A percentile compares a stretch with the other conserved stretches of the same genome.
Evolutionary conservation across 2,888 invertebrate species (phyloP).

Genomic region (Eudiplozoon nipponicum): DNA sequence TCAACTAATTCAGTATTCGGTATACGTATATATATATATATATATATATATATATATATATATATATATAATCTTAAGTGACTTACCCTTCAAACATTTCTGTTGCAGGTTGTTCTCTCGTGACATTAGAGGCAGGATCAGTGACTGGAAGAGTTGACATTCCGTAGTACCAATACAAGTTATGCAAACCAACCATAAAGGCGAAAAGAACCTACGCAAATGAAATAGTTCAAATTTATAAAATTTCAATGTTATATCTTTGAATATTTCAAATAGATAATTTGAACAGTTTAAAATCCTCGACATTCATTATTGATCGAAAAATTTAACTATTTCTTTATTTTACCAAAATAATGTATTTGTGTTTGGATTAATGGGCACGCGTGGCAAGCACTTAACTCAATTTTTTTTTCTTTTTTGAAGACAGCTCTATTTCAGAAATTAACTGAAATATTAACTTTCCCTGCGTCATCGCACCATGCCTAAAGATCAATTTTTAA

Average conservation of each 20-base stretch:
- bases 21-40: background rate
- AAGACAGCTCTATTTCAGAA: too few species aligned
- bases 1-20: background rate
- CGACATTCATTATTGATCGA: background rate
- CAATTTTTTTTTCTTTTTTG: too few species aligned
- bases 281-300: background rate
- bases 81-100: constrained; percentile 26
- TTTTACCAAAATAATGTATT: too few species aligned
- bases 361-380: too few species aligned
- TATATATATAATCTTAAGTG: background rate
- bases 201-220: constrained; percentile 23
- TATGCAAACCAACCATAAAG: constrained; percentile 28
- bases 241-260: background rate
- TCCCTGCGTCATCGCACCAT: too few species aligned
- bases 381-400: too few species aligned
- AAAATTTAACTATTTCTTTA: background rate
- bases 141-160: constrained; percentile 21
- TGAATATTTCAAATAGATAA: too few species aligned
- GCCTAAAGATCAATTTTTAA: too few species aligned
- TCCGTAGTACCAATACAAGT: constrained; percentile 28
- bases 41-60: background rate
- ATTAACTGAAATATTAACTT: too few species aligned
- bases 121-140: constrained; percentile 18
- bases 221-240: background rate
- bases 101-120: constrained; percentile 19